phyloP scores from a whole-genome alignment of 2,113 vertebrate species.

The Atractosteus spatula region DNA sequence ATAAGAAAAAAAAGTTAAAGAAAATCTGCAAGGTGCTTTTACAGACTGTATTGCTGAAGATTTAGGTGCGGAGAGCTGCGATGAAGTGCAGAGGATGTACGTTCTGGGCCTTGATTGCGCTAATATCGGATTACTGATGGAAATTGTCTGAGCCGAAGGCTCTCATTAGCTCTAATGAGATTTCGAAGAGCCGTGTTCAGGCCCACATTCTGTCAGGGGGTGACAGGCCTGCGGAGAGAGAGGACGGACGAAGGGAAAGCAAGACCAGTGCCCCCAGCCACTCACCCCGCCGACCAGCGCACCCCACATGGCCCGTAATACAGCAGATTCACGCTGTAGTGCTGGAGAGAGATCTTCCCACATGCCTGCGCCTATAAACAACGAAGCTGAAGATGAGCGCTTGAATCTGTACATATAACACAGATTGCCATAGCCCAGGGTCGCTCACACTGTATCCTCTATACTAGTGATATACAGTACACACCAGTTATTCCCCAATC shows the following conservation, averaged over 20 bases:
- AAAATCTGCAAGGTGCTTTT: too few relatives aligned
- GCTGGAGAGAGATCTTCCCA: not conserved
- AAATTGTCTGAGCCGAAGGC: slow-evolving; percentile 66
- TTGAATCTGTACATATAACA: too few relatives aligned
- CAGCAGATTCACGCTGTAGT: not conserved
- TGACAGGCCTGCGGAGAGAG: slow-evolving; percentile 10
- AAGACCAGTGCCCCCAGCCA: slow-evolving; percentile 15
- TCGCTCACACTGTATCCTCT: too few relatives aligned
- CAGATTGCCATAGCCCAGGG: too few relatives aligned
- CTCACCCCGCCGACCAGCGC: not conserved
- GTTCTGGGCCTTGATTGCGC: slow-evolving; percentile 47
- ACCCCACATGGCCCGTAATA: not conserved
- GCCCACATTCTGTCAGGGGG: slow-evolving; percentile 35
- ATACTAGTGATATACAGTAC: slow-evolving; percentile 32
- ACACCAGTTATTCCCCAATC: slow-evolving; percentile 38
- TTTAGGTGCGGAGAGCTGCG: not conserved
- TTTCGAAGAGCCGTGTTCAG: slow-evolving; percentile 51
- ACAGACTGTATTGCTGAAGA: too few relatives aligned
- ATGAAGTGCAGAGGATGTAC: not conserved
- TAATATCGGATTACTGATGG: slow-evolving; percentile 73
- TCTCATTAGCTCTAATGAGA: slow-evolving; percentile 73
- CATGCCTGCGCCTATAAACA: not conserved
- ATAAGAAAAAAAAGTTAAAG: too few relatives aligned
- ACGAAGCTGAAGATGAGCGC: too few relatives aligned
- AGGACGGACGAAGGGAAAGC: slow-evolving; percentile 31